These are phyloP conservation scores for Acanthaster planci DNA, from an alignment of 35 echinoderm and acorn worm species.

Conservation along the genomic window DNA sequence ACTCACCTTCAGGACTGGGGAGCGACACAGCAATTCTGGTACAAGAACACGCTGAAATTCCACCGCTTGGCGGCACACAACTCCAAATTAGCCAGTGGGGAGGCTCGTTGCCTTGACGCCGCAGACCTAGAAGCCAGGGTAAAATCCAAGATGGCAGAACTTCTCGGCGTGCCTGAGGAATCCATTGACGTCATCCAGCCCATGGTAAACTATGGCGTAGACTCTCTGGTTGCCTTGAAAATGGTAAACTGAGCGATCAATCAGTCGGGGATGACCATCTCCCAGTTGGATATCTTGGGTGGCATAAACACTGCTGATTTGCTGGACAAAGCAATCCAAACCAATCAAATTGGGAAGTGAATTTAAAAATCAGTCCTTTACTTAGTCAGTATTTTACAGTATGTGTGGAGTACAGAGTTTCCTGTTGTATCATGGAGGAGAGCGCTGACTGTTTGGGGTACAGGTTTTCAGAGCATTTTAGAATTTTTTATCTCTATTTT, in stretches of 20 bases:
- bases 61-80: slow-evolving; percentile 11
- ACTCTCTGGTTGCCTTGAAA: slow-evolving; percentile 94
- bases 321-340: slow-evolving; percentile 75
- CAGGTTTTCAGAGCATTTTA: too few species aligned
- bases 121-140: slow-evolving; percentile 31
- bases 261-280: slow-evolving; percentile 83
- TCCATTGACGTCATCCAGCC: slow-evolving; percentile 82
- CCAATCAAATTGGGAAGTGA: not conserved
- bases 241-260: slow-evolving; percentile 93
- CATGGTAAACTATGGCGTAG: slow-evolving; percentile 96
- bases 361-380: too few species aligned
- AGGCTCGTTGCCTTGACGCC: not conserved
- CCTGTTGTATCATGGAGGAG: too few species aligned
- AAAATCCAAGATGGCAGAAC: slow-evolving; percentile 74
- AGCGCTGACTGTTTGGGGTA: too few species aligned
- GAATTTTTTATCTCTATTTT: too few species aligned
- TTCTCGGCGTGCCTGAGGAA: slow-evolving; percentile 75
- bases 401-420: too few species aligned
- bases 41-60: slow-evolving; percentile 41
- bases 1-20: slow-evolving; percentile 29
- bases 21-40: slow-evolving; percentile 39
- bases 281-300: slow-evolving; percentile 90
- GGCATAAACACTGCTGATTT: slow-evolving; percentile 80
- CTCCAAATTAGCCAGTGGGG: not conserved
- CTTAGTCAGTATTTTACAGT: too few species aligned